A percentile compares a stretch with the other conserved stretches of the same genome.
Conservation (phyloP, 1,140 invertebrate genomes). For the Apis cerana region DNA sequence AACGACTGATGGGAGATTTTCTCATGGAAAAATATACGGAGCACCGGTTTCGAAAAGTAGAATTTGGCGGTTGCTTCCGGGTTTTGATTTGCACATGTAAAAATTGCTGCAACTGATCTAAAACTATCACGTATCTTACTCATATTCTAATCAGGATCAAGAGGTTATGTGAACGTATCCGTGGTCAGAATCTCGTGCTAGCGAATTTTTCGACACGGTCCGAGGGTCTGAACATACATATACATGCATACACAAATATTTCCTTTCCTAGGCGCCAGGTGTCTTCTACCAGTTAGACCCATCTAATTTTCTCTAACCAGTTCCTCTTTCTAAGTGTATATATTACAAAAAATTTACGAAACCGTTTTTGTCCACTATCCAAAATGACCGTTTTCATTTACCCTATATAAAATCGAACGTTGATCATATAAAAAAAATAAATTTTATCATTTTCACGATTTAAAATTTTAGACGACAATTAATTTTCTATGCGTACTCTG, state of each 20-base stretch:
- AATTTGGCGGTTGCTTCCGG: slow-evolving; percentile 71
- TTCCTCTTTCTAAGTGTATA: slow-evolving; percentile 58
- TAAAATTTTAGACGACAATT: neutral
- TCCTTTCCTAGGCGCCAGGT: slow-evolving; percentile 77
- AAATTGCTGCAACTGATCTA: slow-evolving; percentile 57
- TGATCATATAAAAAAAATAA: neutral
- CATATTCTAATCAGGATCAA: slow-evolving; percentile 81
- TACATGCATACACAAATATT: slow-evolving; percentile 63
- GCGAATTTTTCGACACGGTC: slow-evolving; percentile 64
- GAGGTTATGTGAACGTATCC: slow-evolving; percentile 80
- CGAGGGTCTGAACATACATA: slow-evolving; percentile 12
- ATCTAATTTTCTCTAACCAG: slow-evolving; percentile 72
- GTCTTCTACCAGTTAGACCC: slow-evolving; percentile 72
- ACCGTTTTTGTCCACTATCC: slow-evolving; percentile 23
- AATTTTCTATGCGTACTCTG: neutral
- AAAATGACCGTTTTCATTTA: slow-evolving; percentile 28
- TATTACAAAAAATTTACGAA: slow-evolving; percentile 42
- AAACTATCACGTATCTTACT: slow-evolving; percentile 64
- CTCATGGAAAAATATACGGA: slow-evolving; percentile 72
- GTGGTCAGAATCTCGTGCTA: slow-evolving; percentile 69
- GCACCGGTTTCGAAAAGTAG: slow-evolving; percentile 62
- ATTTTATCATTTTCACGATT: neutral
- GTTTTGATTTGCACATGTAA: slow-evolving; percentile 65
- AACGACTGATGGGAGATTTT: slow-evolving; percentile 60
- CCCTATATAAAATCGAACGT: neutral